Evolutionary conservation across 2,888 invertebrate species (phyloP).

Genomic region (Caenorhabditis japonica): DNA sequence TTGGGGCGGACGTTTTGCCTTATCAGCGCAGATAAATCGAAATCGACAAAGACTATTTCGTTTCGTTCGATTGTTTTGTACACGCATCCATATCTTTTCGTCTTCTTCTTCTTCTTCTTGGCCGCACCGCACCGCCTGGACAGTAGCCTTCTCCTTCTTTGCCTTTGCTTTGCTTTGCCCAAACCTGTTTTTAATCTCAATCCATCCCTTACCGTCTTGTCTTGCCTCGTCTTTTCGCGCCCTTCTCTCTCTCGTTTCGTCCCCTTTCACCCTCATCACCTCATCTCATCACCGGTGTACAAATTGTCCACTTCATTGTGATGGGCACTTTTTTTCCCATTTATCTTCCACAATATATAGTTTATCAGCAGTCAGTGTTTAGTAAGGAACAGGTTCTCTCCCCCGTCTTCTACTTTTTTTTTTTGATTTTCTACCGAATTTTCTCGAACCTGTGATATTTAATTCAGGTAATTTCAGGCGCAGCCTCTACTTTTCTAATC

Average conservation of each 20-base stretch:
- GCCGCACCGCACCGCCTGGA: too few species aligned
- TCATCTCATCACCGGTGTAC: conserved; percentile 11
- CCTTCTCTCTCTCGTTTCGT: not conserved
- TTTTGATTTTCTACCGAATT: not conserved
- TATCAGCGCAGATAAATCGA: too few species aligned
- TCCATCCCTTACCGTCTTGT: conserved; percentile 32
- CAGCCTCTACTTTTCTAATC: conserved; percentile 20
- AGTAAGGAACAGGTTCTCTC: conserved; percentile 1
- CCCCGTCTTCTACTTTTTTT: not conserved
- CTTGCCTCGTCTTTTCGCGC: conserved; percentile 2
- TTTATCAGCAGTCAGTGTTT: too few species aligned
- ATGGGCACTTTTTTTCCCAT: not conserved
- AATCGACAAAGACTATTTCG: too few species aligned
- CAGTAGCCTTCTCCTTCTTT: conserved; percentile 2
- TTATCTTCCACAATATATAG: not conserved
- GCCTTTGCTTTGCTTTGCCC: conserved; percentile 1
- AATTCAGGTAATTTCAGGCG: conserved; percentile 1
- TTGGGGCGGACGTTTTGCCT: too few species aligned
- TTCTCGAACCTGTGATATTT: not conserved
- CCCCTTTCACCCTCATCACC: not conserved
- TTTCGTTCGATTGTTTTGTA: too few species aligned
- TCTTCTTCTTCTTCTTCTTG: conserved; percentile 3
- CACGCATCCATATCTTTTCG: not conserved
- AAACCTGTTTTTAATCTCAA: conserved; percentile 44
- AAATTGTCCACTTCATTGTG: too few species aligned